Percentiles rank a stretch among this genome's conserved stretches.
Evolutionary conservation across 92 coral and sea anemone species (phyloP).

Genomic region (Diadumene lineata): DNA sequence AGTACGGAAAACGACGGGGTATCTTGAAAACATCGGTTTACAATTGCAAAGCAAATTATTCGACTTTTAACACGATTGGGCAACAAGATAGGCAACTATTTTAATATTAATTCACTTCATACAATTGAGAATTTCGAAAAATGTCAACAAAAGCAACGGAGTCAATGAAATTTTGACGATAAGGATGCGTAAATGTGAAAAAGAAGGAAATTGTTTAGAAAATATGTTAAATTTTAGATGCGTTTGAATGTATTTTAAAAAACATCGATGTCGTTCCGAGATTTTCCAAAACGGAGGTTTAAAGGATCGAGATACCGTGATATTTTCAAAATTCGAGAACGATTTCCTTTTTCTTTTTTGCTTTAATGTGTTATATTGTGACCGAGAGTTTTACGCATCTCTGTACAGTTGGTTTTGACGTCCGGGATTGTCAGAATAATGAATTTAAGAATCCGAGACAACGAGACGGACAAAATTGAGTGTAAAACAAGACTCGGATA

Average conservation of each 20-base stretch:
- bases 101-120: conserved; percentile 5
- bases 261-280: too few species aligned
- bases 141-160: neutral
- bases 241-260: neutral
- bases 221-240: neutral
- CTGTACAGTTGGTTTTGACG: too few species aligned
- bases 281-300: too few species aligned
- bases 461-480: too few species aligned
- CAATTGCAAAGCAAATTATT: neutral
- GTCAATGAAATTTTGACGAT: neutral
- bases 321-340: too few species aligned
- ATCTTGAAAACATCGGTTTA: neutral
- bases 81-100: neutral
- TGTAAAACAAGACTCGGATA: too few species aligned
- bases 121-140: neutral
- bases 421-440: too few species aligned
- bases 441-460: too few species aligned
- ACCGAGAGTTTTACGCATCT: too few species aligned
- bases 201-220: neutral
- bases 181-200: neutral
- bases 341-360: too few species aligned
- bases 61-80: neutral
- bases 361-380: too few species aligned
- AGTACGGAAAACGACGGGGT: neutral
- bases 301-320: too few species aligned